Evolutionary conservation across 1,140 invertebrate genomes (phyloP), one percentile per base, ranked within the genome.

Genomic region (Drosophila sturtevanti): DNA sequence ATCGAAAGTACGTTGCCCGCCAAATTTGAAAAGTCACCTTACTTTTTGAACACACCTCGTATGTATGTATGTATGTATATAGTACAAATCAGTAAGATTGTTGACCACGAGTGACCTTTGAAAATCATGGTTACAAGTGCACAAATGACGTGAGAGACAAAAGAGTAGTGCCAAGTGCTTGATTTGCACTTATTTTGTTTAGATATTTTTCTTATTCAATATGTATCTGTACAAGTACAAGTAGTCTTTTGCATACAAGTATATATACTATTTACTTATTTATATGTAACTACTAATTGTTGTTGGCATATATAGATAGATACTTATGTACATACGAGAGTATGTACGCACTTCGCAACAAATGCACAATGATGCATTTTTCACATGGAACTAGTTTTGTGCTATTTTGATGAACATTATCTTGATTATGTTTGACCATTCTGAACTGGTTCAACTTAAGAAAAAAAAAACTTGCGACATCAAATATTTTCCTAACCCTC

Each of bases 391-490:
- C 68, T 65, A 48, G 31, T 41, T 35, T 60, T 35, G 35, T 60
- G 58, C 12, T 60, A 60, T 41, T 60, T 60, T 60, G 34, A 41
- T 60, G 35, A 41, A 35, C 58, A 41, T 60, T 60, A 37, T 37
- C 58, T 12, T 58, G 41, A 31, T 56, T n/a, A 70, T 31, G 55
- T 64, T 67, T 70, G 51, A 38, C 38, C 56, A 61, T 70, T 74
- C 67, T 74, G 41, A 69, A 73, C 63, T 68, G 38, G 70, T 51
- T 58, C 35, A 59, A 66, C 59, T 74, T 52, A 62, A 58, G 41
- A 31, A 31, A 24, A 31, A 63, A 31, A 31, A 24, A 31, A 63
- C 62, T 77, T 66, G 59, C 62, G 35, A 37, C 21, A 70, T 44
- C 54, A 74, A 69, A 59, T 61, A 59, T 66, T 58, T 63, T 41